Evolutionary conservation across 37 sponge, comb jelly and placozoan genomes (phyloP), one percentile per base, ranked within the genome.

Genomic region (Agelas oroides): DNA sequence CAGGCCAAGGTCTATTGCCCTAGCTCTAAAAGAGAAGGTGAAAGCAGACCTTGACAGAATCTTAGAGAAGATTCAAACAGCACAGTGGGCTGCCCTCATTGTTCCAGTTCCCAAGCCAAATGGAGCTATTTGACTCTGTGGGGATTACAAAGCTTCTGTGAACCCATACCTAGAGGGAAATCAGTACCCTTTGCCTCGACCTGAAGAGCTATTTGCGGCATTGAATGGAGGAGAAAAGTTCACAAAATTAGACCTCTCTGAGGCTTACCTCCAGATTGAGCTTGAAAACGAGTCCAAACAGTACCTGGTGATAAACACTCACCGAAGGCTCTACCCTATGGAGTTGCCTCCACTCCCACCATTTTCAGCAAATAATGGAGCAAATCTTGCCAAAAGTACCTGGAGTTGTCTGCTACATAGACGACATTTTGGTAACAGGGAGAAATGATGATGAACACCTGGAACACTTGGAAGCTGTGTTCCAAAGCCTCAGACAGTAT

Each of bases 141-240:
- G 75, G 16, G 75, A 74, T 53, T 74, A 74, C 75, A 74, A 74
- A 52, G 75, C 53, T 21, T n/a, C 55, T 2, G 8, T 74, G 15
- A 74, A 74, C 28, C 57, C 75, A 41, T 32, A 53, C 5, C 28
- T 53, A 24, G 16, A 74, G 35, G 57, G 23, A 3, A 53, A 53
- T 36, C 54, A 74, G 17, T 24, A 53, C 75, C n/a, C n/a, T 36
- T 28, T 35, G 30, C 88, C 88, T 0, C 71, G 71, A 30, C 80
- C 87, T 0, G 87, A 87, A 12, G 87, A 87, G 0, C 0, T 80
- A 14, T 81, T 80, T 73, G 75, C 82, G 8, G 67, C 82, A 2
- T 11, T 88, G 19, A 39, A 69, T 25, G 62, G 62, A 32, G 88
- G 82, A 6, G 1, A 68, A 56, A 39, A 20, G 23, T 84, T 84